These are phyloP conservation scores for Eucidaris tribuloides DNA, from an alignment of 35 echinoderm and acorn worm genomes.

Conservation along the genomic window DNA sequence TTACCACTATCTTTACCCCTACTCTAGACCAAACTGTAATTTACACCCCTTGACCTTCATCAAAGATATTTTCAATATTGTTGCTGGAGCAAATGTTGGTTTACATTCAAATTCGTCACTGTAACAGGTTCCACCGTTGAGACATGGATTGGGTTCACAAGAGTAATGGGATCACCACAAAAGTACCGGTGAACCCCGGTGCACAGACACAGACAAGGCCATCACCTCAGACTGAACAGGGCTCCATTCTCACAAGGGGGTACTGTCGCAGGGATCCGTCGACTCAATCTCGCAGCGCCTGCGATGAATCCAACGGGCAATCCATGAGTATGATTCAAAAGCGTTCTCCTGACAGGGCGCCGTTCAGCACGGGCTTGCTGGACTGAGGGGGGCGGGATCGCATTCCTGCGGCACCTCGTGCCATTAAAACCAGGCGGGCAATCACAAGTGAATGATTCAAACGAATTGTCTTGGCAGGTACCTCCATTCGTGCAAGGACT, in stretches of 20 bases:
- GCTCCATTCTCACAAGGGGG: conserved; percentile 57
- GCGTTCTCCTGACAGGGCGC: conserved; percentile 60
- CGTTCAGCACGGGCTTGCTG: conserved; percentile 68
- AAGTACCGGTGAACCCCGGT: conserved; percentile 22
- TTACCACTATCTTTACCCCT: background rate
- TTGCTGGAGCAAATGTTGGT: background rate
- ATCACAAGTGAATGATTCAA: conserved; percentile 37
- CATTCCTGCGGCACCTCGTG: conserved; percentile 39
- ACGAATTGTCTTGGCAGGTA: background rate
- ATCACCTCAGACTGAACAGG: conserved; percentile 35
- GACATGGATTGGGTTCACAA: conserved; percentile 66
- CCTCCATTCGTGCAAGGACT: conserved; percentile 54
- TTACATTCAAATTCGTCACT: conserved; percentile 40
- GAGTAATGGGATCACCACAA: conserved; percentile 57
- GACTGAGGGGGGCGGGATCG: conserved; percentile 62
- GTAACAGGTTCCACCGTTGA: conserved; percentile 66
- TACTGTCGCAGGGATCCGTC: conserved; percentile 39
- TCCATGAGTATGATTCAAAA: conserved; percentile 36
- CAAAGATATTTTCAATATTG: background rate
- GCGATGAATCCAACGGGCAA: conserved; percentile 49
- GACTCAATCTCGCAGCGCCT: conserved; percentile 50
- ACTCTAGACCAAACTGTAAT: background rate
- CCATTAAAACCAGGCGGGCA: conserved; percentile 63
- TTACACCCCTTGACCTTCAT: background rate
- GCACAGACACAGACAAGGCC: conserved; percentile 42